Evolutionary conservation across 2,888 invertebrate genomes (phyloP).

Genomic region (Lacanobia oleracea): DNA sequence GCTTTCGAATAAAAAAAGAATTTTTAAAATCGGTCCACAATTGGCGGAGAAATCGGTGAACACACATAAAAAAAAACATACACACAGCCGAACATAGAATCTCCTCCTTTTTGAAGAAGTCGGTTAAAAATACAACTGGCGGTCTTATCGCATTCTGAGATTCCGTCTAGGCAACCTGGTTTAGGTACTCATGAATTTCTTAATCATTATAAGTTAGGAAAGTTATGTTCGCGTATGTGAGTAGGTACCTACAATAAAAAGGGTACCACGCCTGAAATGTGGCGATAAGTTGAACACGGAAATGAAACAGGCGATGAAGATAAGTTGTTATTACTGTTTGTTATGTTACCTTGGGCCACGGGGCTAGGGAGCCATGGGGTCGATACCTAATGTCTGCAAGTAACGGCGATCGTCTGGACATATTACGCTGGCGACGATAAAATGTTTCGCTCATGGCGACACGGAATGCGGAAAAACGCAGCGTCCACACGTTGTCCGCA

Average conservation of each 20-base stretch:
- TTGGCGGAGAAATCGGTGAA: no score
- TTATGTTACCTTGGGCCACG: constrained; percentile 71
- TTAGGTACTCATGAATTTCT: background rate
- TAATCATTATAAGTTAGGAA: constrained; percentile 13
- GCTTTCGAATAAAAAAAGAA: no score
- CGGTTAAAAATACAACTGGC: no score
- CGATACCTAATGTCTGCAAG: constrained; percentile 59
- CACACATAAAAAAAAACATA: no score
- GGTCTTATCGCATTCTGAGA: background rate
- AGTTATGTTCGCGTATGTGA: constrained; percentile 58
- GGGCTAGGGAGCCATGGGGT: constrained; percentile 55
- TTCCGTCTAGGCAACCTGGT: background rate
- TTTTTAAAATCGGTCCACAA: no score
- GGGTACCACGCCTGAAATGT: constrained; percentile 74
- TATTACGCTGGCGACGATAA: constrained; percentile 51
- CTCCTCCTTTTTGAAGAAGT: no score
- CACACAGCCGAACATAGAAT: no score
- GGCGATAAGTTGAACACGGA: constrained; percentile 80
- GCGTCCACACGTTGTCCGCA: background rate
- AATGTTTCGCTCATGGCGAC: constrained; percentile 42
- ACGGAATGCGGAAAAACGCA: constrained; percentile 41
- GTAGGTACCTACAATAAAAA: constrained; percentile 49
- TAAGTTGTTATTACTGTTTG: constrained; percentile 83
- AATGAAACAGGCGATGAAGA: constrained; percentile 83
- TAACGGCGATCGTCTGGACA: constrained; percentile 50